Conservation (phyloP, 2,888 invertebrate species). For the Idaea dimidiata region DNA sequence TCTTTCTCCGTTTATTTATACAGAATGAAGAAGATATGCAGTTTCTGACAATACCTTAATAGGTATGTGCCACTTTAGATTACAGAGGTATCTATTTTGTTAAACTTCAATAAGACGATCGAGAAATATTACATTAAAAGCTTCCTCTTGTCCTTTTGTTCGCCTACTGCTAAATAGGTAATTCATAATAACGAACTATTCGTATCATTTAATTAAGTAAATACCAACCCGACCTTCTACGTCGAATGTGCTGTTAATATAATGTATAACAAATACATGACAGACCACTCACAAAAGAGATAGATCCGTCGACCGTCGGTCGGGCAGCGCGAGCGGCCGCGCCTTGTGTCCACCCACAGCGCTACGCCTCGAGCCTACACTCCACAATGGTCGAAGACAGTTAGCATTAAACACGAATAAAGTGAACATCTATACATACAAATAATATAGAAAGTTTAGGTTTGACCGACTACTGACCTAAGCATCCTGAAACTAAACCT, state of each 20-base stretch:
- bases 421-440: too few species aligned
- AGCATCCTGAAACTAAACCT: too few species aligned
- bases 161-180: not conserved
- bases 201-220: not conserved
- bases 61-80: too few species aligned
- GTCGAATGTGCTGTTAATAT: not conserved
- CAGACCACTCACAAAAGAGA: not conserved
- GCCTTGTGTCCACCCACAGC: not conserved
- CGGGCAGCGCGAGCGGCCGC: not conserved
- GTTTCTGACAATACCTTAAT: too few species aligned
- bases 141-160: not conserved
- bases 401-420: too few species aligned
- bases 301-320: not conserved
- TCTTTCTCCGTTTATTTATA: too few species aligned
- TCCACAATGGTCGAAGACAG: not conserved
- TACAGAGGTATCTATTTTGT: too few species aligned
- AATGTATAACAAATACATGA: not conserved
- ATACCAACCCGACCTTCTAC: not conserved
- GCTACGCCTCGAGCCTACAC: not conserved
- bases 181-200: not conserved
- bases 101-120: too few species aligned
- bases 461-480: too few species aligned
- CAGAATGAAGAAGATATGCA: too few species aligned
- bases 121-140: not conserved
- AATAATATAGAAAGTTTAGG: too few species aligned